phyloP scores from a whole-genome alignment of 1,140 invertebrate species.

The Danaus plexippus region DNA sequence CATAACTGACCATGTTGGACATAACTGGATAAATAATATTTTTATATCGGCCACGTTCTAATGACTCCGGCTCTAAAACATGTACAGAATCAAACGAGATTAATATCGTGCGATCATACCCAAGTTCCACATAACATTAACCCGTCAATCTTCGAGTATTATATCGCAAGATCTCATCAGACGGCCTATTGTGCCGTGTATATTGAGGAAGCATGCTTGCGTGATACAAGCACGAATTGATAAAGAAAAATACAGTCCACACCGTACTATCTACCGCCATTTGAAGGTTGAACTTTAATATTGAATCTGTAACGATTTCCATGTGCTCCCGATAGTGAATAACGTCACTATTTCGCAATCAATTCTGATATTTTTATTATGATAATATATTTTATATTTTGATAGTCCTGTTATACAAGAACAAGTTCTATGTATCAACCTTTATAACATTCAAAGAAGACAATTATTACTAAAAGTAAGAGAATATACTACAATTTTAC shows the following conservation, averaged over 20 bases:
- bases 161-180: constrained; percentile 22
- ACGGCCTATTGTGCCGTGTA: constrained; percentile 34
- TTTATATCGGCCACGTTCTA: constrained; percentile 4
- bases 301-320: too few relatives aligned
- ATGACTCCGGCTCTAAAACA: not conserved
- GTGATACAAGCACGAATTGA: constrained; percentile 14
- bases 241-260: constrained; percentile 31
- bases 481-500: too few relatives aligned
- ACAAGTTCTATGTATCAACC: too few relatives aligned
- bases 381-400: too few relatives aligned
- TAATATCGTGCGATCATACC: not conserved
- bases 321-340: too few relatives aligned
- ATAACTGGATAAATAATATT: constrained; percentile 9
- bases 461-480: too few relatives aligned
- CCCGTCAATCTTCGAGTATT: constrained; percentile 22
- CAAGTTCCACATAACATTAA: constrained; percentile 17
- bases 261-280: constrained; percentile 28
- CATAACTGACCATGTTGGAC: constrained; percentile 2
- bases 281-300: constrained; percentile 3
- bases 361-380: too few relatives aligned
- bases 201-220: constrained; percentile 38
- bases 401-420: too few relatives aligned
- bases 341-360: too few relatives aligned
- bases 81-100: not conserved
- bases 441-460: too few relatives aligned